Evolutionary conservation across 2,797 vertebrate species (phyloP).

Genomic region (Sebastes reedi): DNA sequence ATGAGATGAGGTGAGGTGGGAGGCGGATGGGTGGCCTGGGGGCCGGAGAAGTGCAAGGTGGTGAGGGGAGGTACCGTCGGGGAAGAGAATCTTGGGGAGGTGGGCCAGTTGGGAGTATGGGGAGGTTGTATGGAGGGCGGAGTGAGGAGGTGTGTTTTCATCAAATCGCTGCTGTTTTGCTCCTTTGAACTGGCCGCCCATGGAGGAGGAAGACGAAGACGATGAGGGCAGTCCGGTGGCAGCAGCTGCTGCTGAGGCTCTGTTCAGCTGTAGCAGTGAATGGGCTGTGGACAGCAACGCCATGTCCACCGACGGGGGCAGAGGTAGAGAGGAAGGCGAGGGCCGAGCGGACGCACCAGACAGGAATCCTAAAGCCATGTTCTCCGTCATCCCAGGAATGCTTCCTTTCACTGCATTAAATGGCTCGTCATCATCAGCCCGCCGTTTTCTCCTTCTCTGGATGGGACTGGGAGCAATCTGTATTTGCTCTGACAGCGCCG

Average conservation of each 20-base stretch:
- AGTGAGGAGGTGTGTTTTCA: conserved; percentile 85
- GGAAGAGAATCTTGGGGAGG: conserved; percentile 87
- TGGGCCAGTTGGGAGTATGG: conserved; percentile 84
- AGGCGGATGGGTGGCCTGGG: conserved; percentile 68
- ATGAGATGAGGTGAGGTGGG: conserved; percentile 80
- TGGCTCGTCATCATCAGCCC: conserved; percentile 82
- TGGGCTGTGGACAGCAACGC: conserved; percentile 85
- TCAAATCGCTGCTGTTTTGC: conserved; percentile 85
- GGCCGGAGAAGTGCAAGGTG: conserved; percentile 81
- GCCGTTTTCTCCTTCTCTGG: conserved; percentile 82
- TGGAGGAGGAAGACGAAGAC: conserved; percentile 73
- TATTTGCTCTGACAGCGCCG: conserved; percentile 84
- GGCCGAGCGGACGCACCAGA: conserved; percentile 74
- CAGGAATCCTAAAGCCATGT: conserved; percentile 81
- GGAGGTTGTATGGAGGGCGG: conserved; percentile 75
- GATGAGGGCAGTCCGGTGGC: conserved; percentile 67
- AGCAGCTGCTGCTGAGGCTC: conserved; percentile 78
- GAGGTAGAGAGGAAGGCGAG: conserved; percentile 81
- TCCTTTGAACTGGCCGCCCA: conserved; percentile 78
- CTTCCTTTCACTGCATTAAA: conserved; percentile 79
- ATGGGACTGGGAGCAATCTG: conserved; percentile 51
- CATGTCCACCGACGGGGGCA: conserved; percentile 86
- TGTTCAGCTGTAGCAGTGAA: conserved; percentile 84
- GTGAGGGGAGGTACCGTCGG: conserved; percentile 77
- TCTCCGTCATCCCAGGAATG: conserved; percentile 75